These are phyloP conservation scores for Drosophila peninsularis DNA, from an alignment of 2,888 invertebrate species.

Conservation along the genomic window DNA sequence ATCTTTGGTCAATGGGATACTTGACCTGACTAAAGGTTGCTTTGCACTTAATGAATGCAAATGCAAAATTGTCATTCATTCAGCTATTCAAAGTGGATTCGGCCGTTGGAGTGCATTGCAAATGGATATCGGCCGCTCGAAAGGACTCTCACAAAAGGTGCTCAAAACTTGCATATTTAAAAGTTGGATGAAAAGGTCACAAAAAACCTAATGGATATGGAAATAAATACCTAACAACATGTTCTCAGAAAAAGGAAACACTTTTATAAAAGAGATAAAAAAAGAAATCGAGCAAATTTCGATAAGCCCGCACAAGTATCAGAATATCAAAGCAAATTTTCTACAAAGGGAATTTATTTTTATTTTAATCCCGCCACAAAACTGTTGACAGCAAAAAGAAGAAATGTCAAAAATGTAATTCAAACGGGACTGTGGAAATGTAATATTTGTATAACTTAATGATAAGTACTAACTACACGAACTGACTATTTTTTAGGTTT, in stretches of 20 bases:
- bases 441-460: too few species aligned
- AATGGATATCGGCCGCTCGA: slow-evolving; percentile 16
- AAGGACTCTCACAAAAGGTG: slow-evolving; percentile 16
- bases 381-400: background rate
- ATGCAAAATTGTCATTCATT: slow-evolving; percentile 20
- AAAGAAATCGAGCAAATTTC: background rate
- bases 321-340: slow-evolving; percentile 2
- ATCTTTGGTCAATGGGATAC: slow-evolving; percentile 6
- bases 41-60: slow-evolving; percentile 28
- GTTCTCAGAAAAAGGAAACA: background rate
- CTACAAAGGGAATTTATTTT: background rate
- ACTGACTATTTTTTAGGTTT: too few species aligned
- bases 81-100: slow-evolving; percentile 12
- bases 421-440: too few species aligned
- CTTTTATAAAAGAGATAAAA: background rate
- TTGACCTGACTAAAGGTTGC: slow-evolving; percentile 9
- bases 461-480: too few species aligned
- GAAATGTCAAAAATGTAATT: background rate
- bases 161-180: slow-evolving; percentile 13
- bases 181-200: slow-evolving; percentile 7
- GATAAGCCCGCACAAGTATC: background rate
- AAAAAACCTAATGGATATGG: slow-evolving; percentile 3
- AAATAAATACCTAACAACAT: background rate
- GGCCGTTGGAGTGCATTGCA: slow-evolving; percentile 28
- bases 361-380: background rate